Conservation (phyloP, 2,888 invertebrate species). For the Hecatera dysodea region DNA sequence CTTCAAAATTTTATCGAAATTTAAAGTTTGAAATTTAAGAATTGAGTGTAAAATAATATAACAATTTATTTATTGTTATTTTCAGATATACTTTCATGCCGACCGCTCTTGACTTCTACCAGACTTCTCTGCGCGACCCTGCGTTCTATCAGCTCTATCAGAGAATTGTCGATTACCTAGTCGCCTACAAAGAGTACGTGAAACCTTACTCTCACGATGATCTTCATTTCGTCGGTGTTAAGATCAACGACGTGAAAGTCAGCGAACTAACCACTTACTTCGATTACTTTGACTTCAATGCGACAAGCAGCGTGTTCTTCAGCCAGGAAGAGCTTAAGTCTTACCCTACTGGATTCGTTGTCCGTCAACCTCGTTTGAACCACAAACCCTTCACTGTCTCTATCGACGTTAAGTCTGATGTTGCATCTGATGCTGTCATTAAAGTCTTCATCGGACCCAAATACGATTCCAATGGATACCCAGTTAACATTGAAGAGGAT, state of each 20-base stretch:
- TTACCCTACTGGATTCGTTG: constrained; percentile 85
- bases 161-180: constrained; percentile 90
- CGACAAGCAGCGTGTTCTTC: constrained; percentile 88
- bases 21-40: too few relatives aligned
- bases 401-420: constrained; percentile 91
- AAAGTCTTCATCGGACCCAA: constrained; percentile 93
- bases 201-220: constrained; percentile 91
- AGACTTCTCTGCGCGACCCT: constrained; percentile 93
- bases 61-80: constrained; percentile 8
- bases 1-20: too few relatives aligned
- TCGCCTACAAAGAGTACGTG: constrained; percentile 91
- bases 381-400: constrained; percentile 92
- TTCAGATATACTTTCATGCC: constrained; percentile 86
- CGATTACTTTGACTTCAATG: constrained; percentile 92
- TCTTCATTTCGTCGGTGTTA: constrained; percentile 91
- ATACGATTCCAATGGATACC: constrained; percentile 90
- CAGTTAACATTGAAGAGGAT: constrained; percentile 88
- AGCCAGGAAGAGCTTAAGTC: constrained; percentile 77
- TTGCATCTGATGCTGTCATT: constrained; percentile 90
- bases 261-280: constrained; percentile 92
- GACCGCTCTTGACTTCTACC: constrained; percentile 91
- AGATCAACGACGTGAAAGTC: constrained; percentile 91
- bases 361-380: constrained; percentile 93
- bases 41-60: neutral
- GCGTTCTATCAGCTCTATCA: constrained; percentile 93